phyloP scores from a whole-genome alignment of 2,888 invertebrate species.

The Xestia ashworthii region DNA sequence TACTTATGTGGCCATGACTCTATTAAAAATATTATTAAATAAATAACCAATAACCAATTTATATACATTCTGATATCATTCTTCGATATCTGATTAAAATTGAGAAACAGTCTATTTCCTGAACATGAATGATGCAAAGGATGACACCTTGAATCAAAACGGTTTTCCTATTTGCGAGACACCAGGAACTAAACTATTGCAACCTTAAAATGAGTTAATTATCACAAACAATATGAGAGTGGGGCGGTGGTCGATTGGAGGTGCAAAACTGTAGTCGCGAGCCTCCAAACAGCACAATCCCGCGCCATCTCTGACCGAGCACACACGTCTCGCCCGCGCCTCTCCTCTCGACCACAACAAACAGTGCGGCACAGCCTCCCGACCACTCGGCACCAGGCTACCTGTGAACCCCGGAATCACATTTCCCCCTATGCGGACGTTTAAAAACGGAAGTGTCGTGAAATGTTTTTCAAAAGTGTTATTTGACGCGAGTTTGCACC shows the following conservation, averaged over 20 bases:
- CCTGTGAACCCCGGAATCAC: constrained; percentile 39
- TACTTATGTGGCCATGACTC: constrained; percentile 17
- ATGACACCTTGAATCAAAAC: constrained; percentile 67
- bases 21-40: constrained; percentile 21
- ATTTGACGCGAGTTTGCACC: constrained; percentile 78
- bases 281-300: constrained; percentile 73
- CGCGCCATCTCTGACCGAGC: constrained; percentile 72
- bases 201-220: constrained; percentile 80
- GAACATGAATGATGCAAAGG: constrained; percentile 41
- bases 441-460: constrained; percentile 80
- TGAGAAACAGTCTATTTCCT: constrained; percentile 42
- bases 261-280: constrained; percentile 79
- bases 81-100: constrained; percentile 10
- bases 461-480: constrained; percentile 83
- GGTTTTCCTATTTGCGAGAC: constrained; percentile 66
- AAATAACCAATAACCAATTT: constrained; percentile 8
- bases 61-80: not conserved
- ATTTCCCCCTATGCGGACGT: constrained; percentile 76
- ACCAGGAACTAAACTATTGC: constrained; percentile 72
- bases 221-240: constrained; percentile 81
- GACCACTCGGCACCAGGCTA: not conserved
- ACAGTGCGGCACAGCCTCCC: constrained; percentile 46
- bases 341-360: constrained; percentile 34
- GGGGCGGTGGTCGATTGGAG: constrained; percentile 75
- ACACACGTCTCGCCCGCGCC: constrained; percentile 71